phyloP scores from a whole-genome alignment of 2,113 vertebrate species.

The Calyptomena viridis region DNA sequence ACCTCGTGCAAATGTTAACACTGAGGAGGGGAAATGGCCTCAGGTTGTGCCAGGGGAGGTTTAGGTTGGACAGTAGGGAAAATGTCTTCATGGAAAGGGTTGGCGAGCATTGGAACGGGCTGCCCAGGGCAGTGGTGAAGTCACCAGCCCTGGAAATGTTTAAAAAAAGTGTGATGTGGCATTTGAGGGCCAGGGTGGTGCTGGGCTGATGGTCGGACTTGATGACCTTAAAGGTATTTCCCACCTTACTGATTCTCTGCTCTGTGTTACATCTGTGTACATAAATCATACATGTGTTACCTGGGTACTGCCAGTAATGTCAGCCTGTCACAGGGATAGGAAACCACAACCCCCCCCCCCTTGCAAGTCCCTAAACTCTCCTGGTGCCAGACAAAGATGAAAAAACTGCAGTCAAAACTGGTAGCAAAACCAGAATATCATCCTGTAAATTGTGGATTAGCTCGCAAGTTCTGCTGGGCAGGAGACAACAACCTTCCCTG shows the following conservation, averaged over 20 bases:
- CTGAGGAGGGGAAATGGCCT: not conserved
- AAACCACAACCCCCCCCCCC: not conserved
- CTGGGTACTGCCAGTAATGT: not conserved
- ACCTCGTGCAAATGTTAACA: not conserved
- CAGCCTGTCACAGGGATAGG: not conserved
- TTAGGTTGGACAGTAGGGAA: not conserved
- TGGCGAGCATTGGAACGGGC: not conserved
- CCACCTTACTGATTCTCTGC: not conserved
- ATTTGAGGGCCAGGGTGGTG: not conserved
- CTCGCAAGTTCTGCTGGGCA: not conserved
- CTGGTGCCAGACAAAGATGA: not conserved
- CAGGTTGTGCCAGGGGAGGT: not conserved
- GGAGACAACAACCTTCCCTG: not conserved
- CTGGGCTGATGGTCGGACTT: not conserved
- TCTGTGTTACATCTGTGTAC: not conserved
- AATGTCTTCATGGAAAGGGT: not conserved
- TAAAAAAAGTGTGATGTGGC: not conserved
- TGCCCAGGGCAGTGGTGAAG: not conserved
- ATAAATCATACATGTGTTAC: too few species aligned
- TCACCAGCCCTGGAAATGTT: too few species aligned
- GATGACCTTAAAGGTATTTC: not conserved
- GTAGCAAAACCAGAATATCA: not conserved
- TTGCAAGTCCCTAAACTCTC: not conserved
- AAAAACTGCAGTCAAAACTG: not conserved
- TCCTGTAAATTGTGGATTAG: not conserved